Percentiles rank a stretch among this genome's conserved stretches.
These are phyloP conservation scores for Ctenodactylus gundi DNA, from an alignment of 2,113 vertebrate genomes.

Conservation along the genomic window DNA sequence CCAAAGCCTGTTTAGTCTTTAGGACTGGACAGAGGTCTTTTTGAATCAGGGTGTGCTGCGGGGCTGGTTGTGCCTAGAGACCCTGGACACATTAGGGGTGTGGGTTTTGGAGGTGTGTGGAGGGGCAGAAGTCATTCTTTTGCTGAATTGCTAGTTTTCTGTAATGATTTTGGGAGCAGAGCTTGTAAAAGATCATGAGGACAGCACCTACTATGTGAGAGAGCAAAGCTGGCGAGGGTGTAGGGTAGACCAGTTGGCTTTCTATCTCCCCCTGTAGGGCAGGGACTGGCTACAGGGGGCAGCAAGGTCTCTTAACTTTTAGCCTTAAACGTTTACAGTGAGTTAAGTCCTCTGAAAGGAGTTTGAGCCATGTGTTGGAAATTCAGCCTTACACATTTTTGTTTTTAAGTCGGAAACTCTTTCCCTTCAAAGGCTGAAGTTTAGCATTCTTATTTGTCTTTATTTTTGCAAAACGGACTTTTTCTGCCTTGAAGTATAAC, in stretches of 20 bases:
- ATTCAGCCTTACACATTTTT: background rate
- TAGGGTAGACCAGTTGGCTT: too few species aligned
- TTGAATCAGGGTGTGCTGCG: background rate
- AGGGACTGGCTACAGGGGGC: background rate
- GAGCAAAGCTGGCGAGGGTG: background rate
- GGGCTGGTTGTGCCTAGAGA: background rate
- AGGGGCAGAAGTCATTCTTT: background rate
- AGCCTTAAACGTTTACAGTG: background rate
- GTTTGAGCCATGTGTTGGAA: background rate
- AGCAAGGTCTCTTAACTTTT: background rate
- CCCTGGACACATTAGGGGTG: background rate
- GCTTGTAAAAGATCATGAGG: background rate
- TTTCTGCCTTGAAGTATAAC: slow-evolving; percentile 12
- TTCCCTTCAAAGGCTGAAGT: slow-evolving; percentile 14
- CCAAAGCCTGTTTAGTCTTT: background rate
- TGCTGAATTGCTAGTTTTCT: background rate
- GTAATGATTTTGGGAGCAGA: background rate
- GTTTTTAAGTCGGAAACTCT: background rate
- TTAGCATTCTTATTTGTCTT: background rate
- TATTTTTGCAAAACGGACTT: slow-evolving; percentile 42
- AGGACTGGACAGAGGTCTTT: background rate
- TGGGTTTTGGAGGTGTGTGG: background rate
- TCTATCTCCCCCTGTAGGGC: background rate
- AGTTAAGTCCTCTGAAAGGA: background rate
- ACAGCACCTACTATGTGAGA: background rate